Base-by-base conservation (phyloP, 2,888 invertebrate genomes). In the Ferrisia virgata region DNA sequence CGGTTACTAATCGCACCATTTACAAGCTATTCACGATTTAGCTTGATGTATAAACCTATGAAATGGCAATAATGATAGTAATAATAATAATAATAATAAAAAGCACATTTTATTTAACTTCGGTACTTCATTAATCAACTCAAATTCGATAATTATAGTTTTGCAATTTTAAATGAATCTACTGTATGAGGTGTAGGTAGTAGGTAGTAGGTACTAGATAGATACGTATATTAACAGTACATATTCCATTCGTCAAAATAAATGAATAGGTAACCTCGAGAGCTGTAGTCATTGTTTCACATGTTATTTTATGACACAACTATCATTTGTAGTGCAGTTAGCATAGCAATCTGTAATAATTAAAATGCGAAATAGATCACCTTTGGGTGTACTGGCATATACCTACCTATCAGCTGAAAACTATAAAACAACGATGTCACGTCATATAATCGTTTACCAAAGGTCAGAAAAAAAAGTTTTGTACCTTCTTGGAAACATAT, bases 71-170 rank as follows among this genome's bases (percentile, higher is more conserved):
- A 43, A 15, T n/a, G 22, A 2, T 22, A 11, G 58, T n/a, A 58
- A 25, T 58, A n/a, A n/a, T 15, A 13, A 25, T 25, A 58, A 58
- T 25, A 43, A 15, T 9, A 43, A 43, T 5, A 43, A 43, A 8
- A 36, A 36, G 36, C 15, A 47, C 18, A 11, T 15, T 6, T 47
- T 28, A 15, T 28, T 28, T 28, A 64, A 25, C 64, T 28, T 11
- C 53, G 9, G 28, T 2, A 28, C 13, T 28, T 28, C 28, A 64
- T 76, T 36, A 76, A 76, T 76, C 72, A 76, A 25, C 28, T 15
- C 18, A 76, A 76, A 76, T 76, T 76, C 72, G 72, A 36, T 76
- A 76, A 76, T 76, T 76, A 76, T 76, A n/a, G 22, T 53, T 53
- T 76, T 36, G 72, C 18, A 76, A 76, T 36, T 18, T 36, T 18